These are phyloP conservation scores for Drosophila quadrilineata DNA, from an alignment of 1,140 invertebrate genomes.

Conservation along the genomic window DNA sequence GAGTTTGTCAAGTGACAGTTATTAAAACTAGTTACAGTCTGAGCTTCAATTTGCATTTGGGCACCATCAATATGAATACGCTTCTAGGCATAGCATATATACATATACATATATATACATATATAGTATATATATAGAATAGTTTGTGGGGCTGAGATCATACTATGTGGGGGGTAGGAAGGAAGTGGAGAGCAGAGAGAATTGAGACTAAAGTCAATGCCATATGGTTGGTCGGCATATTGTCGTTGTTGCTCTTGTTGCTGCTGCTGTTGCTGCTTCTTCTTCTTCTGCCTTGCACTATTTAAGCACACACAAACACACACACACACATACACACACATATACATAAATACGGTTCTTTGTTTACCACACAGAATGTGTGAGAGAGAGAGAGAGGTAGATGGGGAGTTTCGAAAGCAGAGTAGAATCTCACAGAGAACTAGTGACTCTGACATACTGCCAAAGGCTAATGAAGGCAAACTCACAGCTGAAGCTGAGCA, in stretches of 20 bases:
- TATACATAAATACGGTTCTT: constrained; percentile 52
- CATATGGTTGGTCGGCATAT: no score
- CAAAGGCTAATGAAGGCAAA: constrained; percentile 73
- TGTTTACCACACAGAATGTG: constrained; percentile 56
- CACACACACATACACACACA: not conserved
- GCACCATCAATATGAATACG: constrained; percentile 24
- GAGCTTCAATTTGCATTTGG: constrained; percentile 51
- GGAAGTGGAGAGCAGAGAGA: not conserved
- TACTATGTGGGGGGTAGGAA: not conserved
- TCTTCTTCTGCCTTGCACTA: constrained; percentile 18
- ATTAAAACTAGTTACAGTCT: constrained; percentile 33
- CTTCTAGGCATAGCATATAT: no score
- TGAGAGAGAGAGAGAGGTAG: no score
- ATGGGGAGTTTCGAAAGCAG: no score
- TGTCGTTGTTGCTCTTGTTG: constrained; percentile 9
- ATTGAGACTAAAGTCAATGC: constrained; percentile 65
- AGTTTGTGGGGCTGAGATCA: not conserved
- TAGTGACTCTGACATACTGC: constrained; percentile 69
- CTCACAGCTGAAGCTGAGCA: constrained; percentile 11
- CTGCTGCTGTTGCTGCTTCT: not conserved
- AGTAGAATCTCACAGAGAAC: no score
- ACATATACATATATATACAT: no score
- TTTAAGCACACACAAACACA: constrained; percentile 8
- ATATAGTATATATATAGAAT: no score
- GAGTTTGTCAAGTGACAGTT: constrained; percentile 25